Evolutionary conservation across 2,797 vertebrate genomes (phyloP), one percentile per base, ranked within the genome.

Genomic region (Salmo trutta): DNA sequence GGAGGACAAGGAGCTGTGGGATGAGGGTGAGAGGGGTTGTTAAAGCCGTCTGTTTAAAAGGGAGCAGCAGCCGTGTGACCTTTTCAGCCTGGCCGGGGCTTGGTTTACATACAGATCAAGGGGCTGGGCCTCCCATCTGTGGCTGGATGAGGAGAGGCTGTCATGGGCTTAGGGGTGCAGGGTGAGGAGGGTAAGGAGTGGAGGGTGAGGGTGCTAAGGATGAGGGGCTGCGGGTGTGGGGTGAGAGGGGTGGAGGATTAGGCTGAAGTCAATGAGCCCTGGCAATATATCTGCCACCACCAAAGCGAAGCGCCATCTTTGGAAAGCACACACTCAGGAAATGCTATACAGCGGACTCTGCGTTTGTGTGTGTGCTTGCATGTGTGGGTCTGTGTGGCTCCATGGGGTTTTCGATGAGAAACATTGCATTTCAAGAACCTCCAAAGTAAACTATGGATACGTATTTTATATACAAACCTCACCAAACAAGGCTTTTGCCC

Each of bases 1-100:
- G 19, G 7, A n/a, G 89, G 84, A 86, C 88, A 88, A 87, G 33
- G 72, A 74, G 85, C 86, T 85, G 87, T 82, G 17, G 65, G 21
- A 5, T 8, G 64, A 66, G 0, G 82, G 84, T 90, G 87, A n/a
- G 51, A 47, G 52, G 29, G 64, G 65, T 33, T 27, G 70, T 67
- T 16, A 64, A 41, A 47, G 72, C 75, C 24, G 64, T 75, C 70
- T 74, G 79, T 79, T 74, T 78, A 62, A 74, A 73, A 75, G 16
- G 36, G 59, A 78, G 59, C 69, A 64, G 24, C 64, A 79, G 69
- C 73, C 47, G 21, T 52, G 47, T 73, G 79, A 79, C 77, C 71
- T 71, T 74, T 79, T 78, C 74, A 79, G 71, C 56, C 27, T 24
- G 41, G 74, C 36, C 51, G 7, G 66, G 64, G 65, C 59, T 78